Evolutionary conservation across 2,797 vertebrate species (phyloP).

Genomic region (Garrulus glandarius): DNA sequence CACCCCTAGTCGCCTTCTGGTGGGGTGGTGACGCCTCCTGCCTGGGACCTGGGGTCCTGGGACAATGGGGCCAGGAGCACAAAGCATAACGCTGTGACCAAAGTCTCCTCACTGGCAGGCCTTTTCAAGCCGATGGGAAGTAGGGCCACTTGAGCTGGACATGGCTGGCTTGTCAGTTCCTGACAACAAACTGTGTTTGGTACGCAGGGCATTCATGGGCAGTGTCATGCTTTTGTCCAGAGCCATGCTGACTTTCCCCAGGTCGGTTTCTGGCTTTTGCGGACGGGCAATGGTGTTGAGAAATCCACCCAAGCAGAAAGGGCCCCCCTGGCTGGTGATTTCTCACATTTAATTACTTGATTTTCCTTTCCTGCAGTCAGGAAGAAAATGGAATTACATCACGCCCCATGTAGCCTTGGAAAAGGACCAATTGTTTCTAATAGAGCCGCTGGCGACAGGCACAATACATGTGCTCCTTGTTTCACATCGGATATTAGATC

Average conservation of each 20-base stretch:
- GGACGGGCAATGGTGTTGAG: constrained; percentile 82
- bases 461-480: constrained; percentile 82
- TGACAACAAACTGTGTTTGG: constrained; percentile 90
- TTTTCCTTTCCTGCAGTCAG: constrained; percentile 84
- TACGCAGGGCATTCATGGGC: constrained; percentile 85
- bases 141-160: constrained; percentile 85
- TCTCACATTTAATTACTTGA: constrained; percentile 98
- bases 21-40: constrained; percentile 36
- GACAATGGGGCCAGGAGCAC: constrained; percentile 82
- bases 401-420: constrained; percentile 80
- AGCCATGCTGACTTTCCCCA: constrained; percentile 73
- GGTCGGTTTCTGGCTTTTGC: constrained; percentile 72
- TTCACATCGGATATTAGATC: constrained; percentile 84
- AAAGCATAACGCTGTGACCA: constrained; percentile 85
- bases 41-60: constrained; percentile 64
- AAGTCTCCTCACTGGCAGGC: constrained; percentile 62
- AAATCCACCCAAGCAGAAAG: constrained; percentile 89
- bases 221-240: constrained; percentile 83
- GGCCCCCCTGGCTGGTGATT: constrained; percentile 77
- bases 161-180: constrained; percentile 90
- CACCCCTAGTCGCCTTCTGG: neutral
- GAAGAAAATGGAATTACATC: constrained; percentile 86
- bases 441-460: constrained; percentile 81
- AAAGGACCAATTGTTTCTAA: constrained; percentile 82
- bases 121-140: constrained; percentile 83